Percentiles rank a stretch among this genome's conserved stretches.
These are phyloP conservation scores for Tachycineta bicolor DNA, from an alignment of 2,113 vertebrate species.

Conservation along the genomic window DNA sequence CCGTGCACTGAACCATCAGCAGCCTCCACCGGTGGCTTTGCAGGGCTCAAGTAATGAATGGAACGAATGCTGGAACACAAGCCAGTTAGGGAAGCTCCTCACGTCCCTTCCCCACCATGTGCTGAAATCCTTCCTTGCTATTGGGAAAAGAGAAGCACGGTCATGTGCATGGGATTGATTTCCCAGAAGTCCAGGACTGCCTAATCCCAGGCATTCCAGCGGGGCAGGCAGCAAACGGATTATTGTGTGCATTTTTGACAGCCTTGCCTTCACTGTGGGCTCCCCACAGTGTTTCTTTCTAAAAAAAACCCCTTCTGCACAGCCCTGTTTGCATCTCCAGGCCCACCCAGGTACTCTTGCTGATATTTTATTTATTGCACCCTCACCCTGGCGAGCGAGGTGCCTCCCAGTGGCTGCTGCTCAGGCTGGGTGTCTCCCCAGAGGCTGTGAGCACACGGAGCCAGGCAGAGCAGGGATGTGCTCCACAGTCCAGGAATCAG, in stretches of 20 bases:
- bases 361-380: conserved; percentile 54
- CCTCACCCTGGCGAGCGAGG: background rate
- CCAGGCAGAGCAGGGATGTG: background rate
- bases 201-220: background rate
- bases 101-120: background rate
- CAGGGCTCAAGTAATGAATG: background rate
- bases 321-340: background rate
- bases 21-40: background rate
- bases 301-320: background rate
- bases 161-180: conserved; percentile 28
- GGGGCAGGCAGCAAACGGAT: conserved; percentile 17
- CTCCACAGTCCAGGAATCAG: background rate
- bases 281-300: background rate
- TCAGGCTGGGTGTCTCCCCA: background rate
- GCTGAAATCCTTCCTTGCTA: background rate
- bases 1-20: background rate
- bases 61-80: background rate
- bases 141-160: background rate
- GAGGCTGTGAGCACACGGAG: background rate
- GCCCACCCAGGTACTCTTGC: background rate
- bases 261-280: background rate
- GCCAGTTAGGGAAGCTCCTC: background rate
- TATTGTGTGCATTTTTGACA: background rate
- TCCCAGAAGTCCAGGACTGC: background rate
- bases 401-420: conserved; percentile 2